Conservation (phyloP, 1,140 invertebrate species). For the Helicoverpa armigera region DNA sequence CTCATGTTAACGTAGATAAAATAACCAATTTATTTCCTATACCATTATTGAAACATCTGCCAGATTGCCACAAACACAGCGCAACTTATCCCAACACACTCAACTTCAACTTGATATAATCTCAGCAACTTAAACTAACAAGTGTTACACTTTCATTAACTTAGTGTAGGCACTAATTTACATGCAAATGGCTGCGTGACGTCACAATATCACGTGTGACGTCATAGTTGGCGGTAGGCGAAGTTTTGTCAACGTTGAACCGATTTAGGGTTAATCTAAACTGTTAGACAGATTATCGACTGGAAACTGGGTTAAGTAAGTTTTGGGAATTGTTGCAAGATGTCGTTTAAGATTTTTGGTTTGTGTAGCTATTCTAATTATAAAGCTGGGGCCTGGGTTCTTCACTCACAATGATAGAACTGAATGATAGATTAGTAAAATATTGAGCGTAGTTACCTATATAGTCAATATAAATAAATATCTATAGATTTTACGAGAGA, state of each 20-base stretch:
- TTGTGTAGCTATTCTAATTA: too few relatives aligned
- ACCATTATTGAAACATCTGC: too few relatives aligned
- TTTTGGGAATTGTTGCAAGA: not conserved
- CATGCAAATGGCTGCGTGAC: slow-evolving; percentile 26
- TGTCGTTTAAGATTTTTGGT: not conserved
- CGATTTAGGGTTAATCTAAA: not conserved
- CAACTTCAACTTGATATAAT: slow-evolving; percentile 14
- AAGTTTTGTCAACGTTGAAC: slow-evolving; percentile 10
- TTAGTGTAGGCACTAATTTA: slow-evolving; percentile 21
- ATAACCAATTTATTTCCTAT: too few relatives aligned
- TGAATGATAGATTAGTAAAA: too few relatives aligned
- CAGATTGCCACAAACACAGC: not conserved
- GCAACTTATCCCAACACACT: not conserved
- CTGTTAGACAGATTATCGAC: not conserved
- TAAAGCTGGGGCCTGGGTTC: too few relatives aligned
- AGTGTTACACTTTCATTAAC: slow-evolving; percentile 31
- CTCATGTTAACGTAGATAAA: too few relatives aligned
- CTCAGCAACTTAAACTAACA: not conserved
- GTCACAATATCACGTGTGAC: slow-evolving; percentile 2
- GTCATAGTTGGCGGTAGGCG: not conserved
- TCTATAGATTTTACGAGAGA: too few relatives aligned
- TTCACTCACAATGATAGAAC: too few relatives aligned
- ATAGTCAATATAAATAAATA: too few relatives aligned
- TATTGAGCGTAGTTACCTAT: too few relatives aligned
- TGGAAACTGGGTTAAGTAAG: not conserved